Evolutionary conservation across 2,797 vertebrate species (phyloP).

Genomic region (Pangasius mekongensis): DNA sequence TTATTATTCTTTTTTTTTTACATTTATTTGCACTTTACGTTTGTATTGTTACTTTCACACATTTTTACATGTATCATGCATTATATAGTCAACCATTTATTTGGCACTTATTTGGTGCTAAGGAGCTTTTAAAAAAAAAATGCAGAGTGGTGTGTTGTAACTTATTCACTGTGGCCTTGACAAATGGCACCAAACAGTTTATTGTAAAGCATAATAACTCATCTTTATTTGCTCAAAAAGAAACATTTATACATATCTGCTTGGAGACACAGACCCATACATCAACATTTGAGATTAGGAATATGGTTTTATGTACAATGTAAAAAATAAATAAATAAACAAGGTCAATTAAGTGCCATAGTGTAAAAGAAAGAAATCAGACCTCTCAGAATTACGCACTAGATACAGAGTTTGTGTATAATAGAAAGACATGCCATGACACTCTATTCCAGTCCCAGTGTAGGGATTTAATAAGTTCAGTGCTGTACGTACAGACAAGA

Average conservation of each 20-base stretch:
- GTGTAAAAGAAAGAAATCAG: slow-evolving; percentile 29
- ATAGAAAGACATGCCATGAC: slow-evolving; percentile 17
- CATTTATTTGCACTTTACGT: background rate
- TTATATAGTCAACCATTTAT: background rate
- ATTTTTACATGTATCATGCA: background rate
- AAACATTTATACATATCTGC: slow-evolving; percentile 27
- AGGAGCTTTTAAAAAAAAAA: background rate
- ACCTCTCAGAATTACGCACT: background rate
- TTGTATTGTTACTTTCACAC: background rate
- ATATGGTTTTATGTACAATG: slow-evolving; percentile 52
- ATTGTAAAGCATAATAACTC: background rate
- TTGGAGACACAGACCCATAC: slow-evolving; percentile 7
- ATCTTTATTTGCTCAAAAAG: slow-evolving; percentile 22
- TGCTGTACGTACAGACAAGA: background rate
- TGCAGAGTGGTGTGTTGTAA: background rate
- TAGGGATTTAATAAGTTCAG: slow-evolving; percentile 3
- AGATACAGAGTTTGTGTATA: slow-evolving; percentile 3
- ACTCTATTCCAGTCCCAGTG: background rate
- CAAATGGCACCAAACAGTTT: background rate
- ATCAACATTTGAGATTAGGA: slow-evolving; percentile 16
- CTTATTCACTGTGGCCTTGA: background rate
- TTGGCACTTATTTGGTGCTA: background rate
- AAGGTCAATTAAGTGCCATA: slow-evolving; percentile 48
- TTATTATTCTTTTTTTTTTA: background rate
- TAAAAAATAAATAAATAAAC: slow-evolving; percentile 54